These are phyloP conservation scores for Ardeotis arabs DNA, from an alignment of 2,113 vertebrate genomes.

Conservation along the genomic window DNA sequence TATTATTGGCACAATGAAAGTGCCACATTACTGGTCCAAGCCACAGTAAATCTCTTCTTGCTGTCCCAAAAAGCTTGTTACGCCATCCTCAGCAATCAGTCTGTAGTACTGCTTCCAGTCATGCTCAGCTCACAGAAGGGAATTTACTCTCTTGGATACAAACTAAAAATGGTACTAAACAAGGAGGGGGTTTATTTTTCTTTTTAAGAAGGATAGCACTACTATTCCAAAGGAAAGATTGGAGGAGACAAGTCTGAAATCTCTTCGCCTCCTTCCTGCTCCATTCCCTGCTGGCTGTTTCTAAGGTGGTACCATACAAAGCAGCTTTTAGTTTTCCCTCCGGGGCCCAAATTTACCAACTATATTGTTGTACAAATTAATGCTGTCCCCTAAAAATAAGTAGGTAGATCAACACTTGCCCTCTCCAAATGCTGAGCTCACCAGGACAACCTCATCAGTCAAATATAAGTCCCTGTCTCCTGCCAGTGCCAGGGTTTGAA, in stretches of 20 bases:
- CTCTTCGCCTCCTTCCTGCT: not conserved
- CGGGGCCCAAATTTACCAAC: not conserved
- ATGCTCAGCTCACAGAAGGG: not conserved
- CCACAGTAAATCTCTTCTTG: not conserved
- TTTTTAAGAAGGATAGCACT: not conserved
- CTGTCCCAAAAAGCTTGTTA: not conserved
- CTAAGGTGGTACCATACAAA: not conserved
- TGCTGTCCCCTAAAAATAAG: not conserved
- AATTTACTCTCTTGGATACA: not conserved
- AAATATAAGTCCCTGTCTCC: not conserved
- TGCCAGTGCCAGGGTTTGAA: not conserved
- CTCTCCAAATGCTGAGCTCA: not conserved
- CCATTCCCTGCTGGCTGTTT: not conserved
- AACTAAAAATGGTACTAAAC: not conserved
- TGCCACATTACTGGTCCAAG: not conserved
- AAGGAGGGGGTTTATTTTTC: no score
- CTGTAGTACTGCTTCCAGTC: not conserved
- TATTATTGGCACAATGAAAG: not conserved
- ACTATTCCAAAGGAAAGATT: not conserved
- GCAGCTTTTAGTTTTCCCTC: not conserved
- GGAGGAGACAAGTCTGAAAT: not conserved
- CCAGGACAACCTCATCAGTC: not conserved
- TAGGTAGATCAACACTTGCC: fast-evolving
- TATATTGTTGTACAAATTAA: not conserved
- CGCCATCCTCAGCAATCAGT: not conserved